Evolutionary conservation across 2,797 vertebrate species (phyloP).

Genomic region (Phoxinus dragarum): DNA sequence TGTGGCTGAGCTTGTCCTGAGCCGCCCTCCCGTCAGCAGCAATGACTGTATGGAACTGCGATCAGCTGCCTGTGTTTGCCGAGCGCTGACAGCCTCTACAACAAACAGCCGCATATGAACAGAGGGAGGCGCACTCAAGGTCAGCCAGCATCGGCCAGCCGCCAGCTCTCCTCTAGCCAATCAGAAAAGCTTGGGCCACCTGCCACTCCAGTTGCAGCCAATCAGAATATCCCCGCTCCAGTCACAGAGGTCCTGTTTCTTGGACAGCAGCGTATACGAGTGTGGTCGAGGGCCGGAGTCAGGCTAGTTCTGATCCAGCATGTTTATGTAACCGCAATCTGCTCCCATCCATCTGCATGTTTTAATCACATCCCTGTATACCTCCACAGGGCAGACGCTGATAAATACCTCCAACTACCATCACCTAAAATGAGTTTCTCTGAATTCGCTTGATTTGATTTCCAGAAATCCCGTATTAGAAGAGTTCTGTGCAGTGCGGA

Average conservation of each 20-base stretch:
- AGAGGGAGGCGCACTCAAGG: constrained; percentile 47
- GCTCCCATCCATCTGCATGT: constrained; percentile 31
- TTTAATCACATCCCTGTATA: constrained; percentile 35
- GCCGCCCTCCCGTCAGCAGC: not conserved
- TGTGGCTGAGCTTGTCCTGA: constrained; percentile 30
- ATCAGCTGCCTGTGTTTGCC: constrained; percentile 44
- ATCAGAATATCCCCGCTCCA: constrained; percentile 8
- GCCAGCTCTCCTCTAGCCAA: constrained; percentile 42
- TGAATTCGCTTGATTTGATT: not conserved
- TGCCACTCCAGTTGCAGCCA: constrained; percentile 2
- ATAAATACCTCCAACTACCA: constrained; percentile 34
- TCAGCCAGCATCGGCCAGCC: constrained; percentile 25
- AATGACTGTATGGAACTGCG: constrained; percentile 25
- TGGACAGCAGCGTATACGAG: constrained; percentile 5
- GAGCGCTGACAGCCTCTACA: constrained; percentile 18
- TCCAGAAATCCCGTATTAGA: constrained; percentile 31
- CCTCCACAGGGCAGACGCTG: constrained; percentile 22
- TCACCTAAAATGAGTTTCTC: constrained; percentile 27
- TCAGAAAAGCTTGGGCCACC: constrained; percentile 10
- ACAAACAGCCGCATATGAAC: constrained; percentile 41
- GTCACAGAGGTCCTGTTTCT: constrained; percentile 21
- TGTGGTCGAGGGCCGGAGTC: constrained; percentile 1
- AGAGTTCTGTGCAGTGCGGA: not conserved
- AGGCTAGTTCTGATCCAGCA: constrained; percentile 10
- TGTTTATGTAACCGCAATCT: constrained; percentile 57